These are phyloP conservation scores for Diceros bicornis DNA, from an alignment of 2,797 vertebrate genomes.

Conservation along the genomic window DNA sequence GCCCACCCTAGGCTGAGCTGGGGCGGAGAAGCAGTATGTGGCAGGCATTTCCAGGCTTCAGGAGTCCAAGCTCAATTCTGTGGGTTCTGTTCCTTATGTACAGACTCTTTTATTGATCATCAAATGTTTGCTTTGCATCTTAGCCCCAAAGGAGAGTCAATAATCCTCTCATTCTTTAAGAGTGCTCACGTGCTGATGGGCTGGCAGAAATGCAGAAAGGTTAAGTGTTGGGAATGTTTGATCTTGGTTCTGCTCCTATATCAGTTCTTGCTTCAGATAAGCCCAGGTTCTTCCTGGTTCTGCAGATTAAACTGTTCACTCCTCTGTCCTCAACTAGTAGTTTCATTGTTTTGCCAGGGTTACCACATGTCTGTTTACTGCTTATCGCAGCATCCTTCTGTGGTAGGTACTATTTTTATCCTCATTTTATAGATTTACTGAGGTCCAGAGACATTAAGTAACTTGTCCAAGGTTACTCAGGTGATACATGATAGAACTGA, in stretches of 20 bases:
- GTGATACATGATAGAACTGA: background rate
- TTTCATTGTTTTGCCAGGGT: background rate
- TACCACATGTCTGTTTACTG: background rate
- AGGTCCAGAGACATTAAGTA: background rate
- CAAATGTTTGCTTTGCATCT: background rate
- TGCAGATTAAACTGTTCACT: background rate
- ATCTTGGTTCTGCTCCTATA: background rate
- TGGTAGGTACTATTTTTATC: background rate
- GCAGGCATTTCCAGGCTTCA: background rate
- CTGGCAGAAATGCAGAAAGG: background rate
- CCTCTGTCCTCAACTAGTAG: background rate
- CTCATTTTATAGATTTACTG: constrained; percentile 2
- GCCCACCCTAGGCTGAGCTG: background rate
- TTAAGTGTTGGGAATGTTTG: background rate
- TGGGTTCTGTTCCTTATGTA: background rate
- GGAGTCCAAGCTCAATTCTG: background rate
- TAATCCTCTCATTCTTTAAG: background rate
- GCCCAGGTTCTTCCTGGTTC: background rate
- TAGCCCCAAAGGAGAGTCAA: background rate
- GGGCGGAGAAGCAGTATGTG: accelerated
- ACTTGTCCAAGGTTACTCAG: background rate
- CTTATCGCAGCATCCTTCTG: background rate
- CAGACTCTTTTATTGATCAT: background rate
- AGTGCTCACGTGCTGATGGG: background rate
- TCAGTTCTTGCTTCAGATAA: background rate